These are phyloP conservation scores for Noctua fimbriata DNA, from an alignment of 2,888 invertebrate genomes.

Conservation along the genomic window DNA sequence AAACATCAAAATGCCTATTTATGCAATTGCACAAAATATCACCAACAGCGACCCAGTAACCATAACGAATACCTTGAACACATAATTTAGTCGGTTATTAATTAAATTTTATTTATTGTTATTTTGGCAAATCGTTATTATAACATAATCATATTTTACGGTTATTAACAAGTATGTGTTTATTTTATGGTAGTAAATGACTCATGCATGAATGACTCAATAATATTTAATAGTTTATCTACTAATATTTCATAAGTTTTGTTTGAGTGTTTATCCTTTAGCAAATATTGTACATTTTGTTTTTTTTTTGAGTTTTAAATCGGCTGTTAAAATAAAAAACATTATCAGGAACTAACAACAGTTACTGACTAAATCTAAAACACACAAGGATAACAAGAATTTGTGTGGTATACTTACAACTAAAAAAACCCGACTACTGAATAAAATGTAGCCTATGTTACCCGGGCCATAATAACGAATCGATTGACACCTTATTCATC, in stretches of 20 bases:
- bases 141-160: background rate
- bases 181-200: background rate
- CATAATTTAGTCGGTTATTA: background rate
- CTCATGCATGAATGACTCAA: background rate
- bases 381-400: background rate
- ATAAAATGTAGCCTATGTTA: no score
- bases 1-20: background rate
- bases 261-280: background rate
- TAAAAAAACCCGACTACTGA: no score
- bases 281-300: background rate
- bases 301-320: background rate
- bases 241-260: background rate
- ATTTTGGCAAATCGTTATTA: background rate
- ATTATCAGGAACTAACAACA: background rate
- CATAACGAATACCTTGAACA: background rate
- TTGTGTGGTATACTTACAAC: no score
- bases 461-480: no score
- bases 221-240: background rate
- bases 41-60: background rate
- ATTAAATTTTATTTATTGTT: background rate
- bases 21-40: background rate
- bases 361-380: background rate
- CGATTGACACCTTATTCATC: no score
- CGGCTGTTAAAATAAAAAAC: background rate
- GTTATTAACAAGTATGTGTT: background rate